Base-by-base conservation (phyloP, 2,113 vertebrate genomes). In the Lophotis ruficrista region DNA sequence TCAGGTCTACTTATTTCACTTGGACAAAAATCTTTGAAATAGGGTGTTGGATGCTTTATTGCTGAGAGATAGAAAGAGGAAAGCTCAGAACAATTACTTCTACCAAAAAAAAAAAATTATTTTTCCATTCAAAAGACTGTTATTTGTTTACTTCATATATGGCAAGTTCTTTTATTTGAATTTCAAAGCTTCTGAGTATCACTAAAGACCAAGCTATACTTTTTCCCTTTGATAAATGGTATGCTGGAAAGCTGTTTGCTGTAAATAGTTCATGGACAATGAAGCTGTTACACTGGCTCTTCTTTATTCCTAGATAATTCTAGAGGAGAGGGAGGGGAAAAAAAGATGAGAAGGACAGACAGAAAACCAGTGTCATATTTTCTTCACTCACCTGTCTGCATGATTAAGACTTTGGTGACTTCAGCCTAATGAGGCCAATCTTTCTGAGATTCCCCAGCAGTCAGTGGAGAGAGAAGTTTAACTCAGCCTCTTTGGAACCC, bases 61-160 rank as follows among this genome's bases (percentile, higher is more conserved):
- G 21, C 45, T 90, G 65, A 68, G 15, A 76, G 13, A 35, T 4
- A 56, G 60, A 92, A 84, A 81, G 47, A 93, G 4, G 8, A 87
- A 87, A 91, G 19, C 16, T 53, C 89, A 45, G 43, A 84, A 78
- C 16, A 56, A 66, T 8, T 66, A 43, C 8, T 61, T 73, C 53
- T 19, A 30, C 1, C 12, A 1, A 12, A 51, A 38, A 30, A 41
- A 18, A 9, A 4, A 1, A 0, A 0, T 1, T 7, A n/a, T n/a
- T 56, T 77, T 28, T 12, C 15, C 14, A 38, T 64, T 94, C 33
- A 64, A 75, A 95, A 73, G 12, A 23, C 16, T 75, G 23, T 27
- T 41, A 33, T 70, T 87, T 82, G 7, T 89, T 94, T 89, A 51
- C 38, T 95, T 93, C 68, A 19, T 24, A 73, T 43, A 50, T n/a